A percentile compares a stretch with the other conserved stretches of the same genome.
These are phyloP conservation scores for Meriones psammophilus DNA, from an alignment of 2,797 vertebrate genomes.

Conservation along the genomic window DNA sequence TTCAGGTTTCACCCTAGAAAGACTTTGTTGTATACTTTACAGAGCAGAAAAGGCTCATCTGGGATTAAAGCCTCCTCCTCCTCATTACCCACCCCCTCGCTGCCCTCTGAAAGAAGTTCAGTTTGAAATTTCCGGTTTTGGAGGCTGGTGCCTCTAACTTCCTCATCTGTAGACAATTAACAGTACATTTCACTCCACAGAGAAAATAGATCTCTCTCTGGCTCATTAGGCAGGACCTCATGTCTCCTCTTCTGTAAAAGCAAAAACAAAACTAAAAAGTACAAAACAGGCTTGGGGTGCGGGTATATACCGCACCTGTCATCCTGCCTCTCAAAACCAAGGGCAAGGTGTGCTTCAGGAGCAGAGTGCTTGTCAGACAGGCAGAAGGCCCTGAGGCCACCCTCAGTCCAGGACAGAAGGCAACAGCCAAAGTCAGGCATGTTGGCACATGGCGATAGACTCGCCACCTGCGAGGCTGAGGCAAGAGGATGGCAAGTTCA, in stretches of 20 bases:
- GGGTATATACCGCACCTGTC: not conserved
- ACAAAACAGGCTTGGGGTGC: not conserved
- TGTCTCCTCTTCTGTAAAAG: constrained; percentile 50
- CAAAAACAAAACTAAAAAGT: constrained; percentile 37
- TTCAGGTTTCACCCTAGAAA: constrained; percentile 89
- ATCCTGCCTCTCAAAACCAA: not conserved
- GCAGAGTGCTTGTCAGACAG: not conserved
- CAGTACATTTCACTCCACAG: constrained; percentile 35
- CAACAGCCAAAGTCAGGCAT: not conserved
- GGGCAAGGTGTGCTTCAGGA: not conserved
- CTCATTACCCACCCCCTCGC: not conserved
- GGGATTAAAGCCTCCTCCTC: not conserved
- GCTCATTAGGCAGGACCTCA: constrained; percentile 17
- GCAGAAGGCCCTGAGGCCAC: not conserved
- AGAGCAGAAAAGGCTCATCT: constrained; percentile 5
- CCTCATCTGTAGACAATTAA: constrained; percentile 29
- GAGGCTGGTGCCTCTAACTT: not conserved
- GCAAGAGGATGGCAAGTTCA: not conserved
- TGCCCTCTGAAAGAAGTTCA: not conserved
- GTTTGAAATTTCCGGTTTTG: not conserved
- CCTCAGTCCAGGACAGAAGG: not conserved
- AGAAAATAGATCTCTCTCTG: constrained; percentile 48
- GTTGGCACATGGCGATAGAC: no score
- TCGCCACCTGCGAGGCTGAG: not conserved
- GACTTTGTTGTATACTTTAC: constrained; percentile 82